phyloP scores from a whole-genome alignment of 2,113 vertebrate genomes.

The Calcarius ornatus region DNA sequence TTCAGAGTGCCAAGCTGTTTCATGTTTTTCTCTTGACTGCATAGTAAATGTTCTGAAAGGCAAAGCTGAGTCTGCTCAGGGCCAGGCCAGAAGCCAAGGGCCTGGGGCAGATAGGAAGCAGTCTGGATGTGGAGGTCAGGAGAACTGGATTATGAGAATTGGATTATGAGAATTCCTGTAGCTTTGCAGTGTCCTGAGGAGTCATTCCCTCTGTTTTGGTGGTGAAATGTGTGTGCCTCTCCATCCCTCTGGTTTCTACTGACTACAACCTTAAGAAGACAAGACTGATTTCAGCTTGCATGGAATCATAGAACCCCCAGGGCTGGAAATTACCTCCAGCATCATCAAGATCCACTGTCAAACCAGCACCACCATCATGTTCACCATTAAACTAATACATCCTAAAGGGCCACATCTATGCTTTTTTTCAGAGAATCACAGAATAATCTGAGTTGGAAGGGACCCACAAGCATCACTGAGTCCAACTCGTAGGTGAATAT shows the following conservation, averaged over 20 bases:
- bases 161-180: not conserved
- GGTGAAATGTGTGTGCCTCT: not conserved
- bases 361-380: not conserved
- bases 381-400: not conserved
- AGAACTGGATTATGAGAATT: not conserved
- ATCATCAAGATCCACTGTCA: not conserved
- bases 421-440: not conserved
- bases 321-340: not conserved
- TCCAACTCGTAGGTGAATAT: not conserved
- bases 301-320: not conserved
- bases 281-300: not conserved
- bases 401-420: not conserved
- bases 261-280: not conserved
- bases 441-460: not conserved
- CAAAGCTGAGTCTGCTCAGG: not conserved
- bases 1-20: not conserved
- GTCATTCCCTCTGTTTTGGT: not conserved
- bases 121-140: not conserved
- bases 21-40: not conserved
- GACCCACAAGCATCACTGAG: rapidly evolving
- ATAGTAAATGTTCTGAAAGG: not conserved
- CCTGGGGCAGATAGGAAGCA: not conserved
- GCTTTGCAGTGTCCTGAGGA: not conserved
- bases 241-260: not conserved
- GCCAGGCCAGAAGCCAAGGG: not conserved